phyloP scores from a whole-genome alignment of 2,888 invertebrate species.

The Lamproptera curius region DNA sequence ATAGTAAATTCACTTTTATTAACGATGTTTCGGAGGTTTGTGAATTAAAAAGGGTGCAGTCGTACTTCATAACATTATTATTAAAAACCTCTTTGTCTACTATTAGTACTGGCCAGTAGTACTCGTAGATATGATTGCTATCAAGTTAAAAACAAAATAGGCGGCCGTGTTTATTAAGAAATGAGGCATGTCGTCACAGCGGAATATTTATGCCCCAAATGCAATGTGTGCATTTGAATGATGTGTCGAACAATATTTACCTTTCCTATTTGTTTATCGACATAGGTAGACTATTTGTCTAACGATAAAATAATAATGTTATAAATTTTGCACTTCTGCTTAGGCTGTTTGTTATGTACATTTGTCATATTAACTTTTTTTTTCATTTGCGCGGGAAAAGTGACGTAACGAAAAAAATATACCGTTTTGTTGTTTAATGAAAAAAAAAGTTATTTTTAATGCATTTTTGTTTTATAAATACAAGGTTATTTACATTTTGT shows the following conservation, averaged over 20 bases:
- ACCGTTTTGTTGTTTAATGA: no score
- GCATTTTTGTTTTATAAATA: no score
- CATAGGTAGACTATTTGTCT: conserved; percentile 8
- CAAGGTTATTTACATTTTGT: no score
- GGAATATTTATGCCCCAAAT: conserved; percentile 17
- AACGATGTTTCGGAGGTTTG: no score
- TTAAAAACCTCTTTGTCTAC: no score
- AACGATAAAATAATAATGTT: neutral
- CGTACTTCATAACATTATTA: no score
- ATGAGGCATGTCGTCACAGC: no score
- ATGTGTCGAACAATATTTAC: conserved; percentile 6
- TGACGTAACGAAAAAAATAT: no score
- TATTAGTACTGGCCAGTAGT: no score
- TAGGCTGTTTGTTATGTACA: neutral
- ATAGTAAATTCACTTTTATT: no score
- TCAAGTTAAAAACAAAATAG: neutral
- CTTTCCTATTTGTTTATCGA: conserved; percentile 10
- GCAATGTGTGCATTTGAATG: conserved; percentile 1
- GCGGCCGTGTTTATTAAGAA: neutral
- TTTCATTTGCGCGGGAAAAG: neutral
- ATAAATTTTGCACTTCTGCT: neutral
- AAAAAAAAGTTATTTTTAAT: no score
- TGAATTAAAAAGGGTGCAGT: no score
- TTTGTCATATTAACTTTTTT: neutral
- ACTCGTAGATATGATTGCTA: neutral